Evolutionary conservation across 1,140 invertebrate genomes (phyloP), one percentile per base, ranked within the genome.

Genomic region (Gryon sp.): DNA sequence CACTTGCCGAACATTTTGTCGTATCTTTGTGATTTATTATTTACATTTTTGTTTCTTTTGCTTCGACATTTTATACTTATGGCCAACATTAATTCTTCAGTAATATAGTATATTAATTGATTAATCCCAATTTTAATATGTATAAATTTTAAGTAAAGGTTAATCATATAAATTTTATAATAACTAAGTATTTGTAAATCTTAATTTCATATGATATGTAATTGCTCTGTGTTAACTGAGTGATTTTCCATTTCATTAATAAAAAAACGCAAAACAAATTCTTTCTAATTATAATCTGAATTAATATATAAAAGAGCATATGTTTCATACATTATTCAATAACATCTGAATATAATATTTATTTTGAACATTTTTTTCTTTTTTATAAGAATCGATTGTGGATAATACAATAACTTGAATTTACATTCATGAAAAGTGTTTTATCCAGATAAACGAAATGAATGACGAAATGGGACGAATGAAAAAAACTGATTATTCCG

Each of bases 401-500:
- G 43, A 41, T 59, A 69, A 50, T 16, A 62, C 38, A 60, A 62
- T 62, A 70, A 70, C 18, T 28, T 8, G 20, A 28, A 53, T 62
- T 46, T 38, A 46, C 48, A 55, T 72, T 41, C 46, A 46, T 20
- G 46, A 34, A 46, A 72, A 53, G 40, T 45, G n/a, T 60, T 62
- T 19, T 59, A 15, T 6, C 38, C 26, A 46, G 46, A 53, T 53
- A 62, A 55, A 60, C 22, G 55, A 16, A 62, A 38, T 62, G 55
- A 36, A 34, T 45, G 46, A 62, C 46, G 55, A 72, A 72, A 62
- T 24, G 30, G 22, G 20, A 12, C 48, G 22, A 16, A 45, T 28
- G 6, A 55, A 70, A 62, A 72, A n/a, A 62, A 45, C 30, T 72
- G 55, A 72, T 70, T 70, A 70, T 60, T 9, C 55, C 11, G 26